These are phyloP conservation scores for Limonius californicus DNA, from an alignment of 1,140 invertebrate genomes.

Conservation along the genomic window DNA sequence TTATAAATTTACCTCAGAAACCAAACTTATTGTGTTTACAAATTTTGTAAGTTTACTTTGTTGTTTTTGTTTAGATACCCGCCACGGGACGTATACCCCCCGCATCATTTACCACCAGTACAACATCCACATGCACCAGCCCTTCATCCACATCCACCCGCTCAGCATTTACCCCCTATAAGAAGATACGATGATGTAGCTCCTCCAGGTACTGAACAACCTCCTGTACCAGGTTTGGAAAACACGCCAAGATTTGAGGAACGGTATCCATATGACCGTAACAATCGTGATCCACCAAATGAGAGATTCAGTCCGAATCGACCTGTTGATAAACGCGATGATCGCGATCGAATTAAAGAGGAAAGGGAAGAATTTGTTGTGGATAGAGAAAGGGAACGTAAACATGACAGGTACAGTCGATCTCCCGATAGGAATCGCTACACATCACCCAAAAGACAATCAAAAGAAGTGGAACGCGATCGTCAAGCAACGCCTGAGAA, in stretches of 20 bases:
- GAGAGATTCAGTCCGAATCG: constrained; percentile 13
- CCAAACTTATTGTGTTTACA: neutral
- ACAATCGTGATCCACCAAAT: constrained; percentile 4
- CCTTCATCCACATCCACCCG: neutral
- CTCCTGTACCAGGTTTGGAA: constrained; percentile 43
- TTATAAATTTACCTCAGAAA: neutral
- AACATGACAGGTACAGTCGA: constrained; percentile 17
- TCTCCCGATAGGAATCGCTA: constrained; percentile 12
- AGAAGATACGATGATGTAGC: constrained; percentile 40
- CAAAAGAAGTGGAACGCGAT: constrained; percentile 25
- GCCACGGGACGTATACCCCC: constrained; percentile 27
- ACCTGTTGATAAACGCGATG: constrained; percentile 24
- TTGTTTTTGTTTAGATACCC: constrained; percentile 35
- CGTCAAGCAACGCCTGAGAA: constrained; percentile 33
- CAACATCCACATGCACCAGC: neutral
- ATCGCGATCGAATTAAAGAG: constrained; percentile 16
- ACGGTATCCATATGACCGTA: constrained; percentile 17
- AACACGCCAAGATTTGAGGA: constrained; percentile 25
- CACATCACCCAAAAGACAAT: constrained; percentile 24
- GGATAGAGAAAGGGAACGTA: constrained; percentile 20
- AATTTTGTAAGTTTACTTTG: neutral
- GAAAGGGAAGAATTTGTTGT: constrained; percentile 17
- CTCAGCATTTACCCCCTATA: constrained; percentile 22
- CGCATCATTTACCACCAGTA: constrained; percentile 23
- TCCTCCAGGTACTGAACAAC: constrained; percentile 44